Evolutionary conservation across 2,888 invertebrate genomes (phyloP), one percentile per base, ranked within the genome.

Genomic region (Sinohyriopsis cumingii): DNA sequence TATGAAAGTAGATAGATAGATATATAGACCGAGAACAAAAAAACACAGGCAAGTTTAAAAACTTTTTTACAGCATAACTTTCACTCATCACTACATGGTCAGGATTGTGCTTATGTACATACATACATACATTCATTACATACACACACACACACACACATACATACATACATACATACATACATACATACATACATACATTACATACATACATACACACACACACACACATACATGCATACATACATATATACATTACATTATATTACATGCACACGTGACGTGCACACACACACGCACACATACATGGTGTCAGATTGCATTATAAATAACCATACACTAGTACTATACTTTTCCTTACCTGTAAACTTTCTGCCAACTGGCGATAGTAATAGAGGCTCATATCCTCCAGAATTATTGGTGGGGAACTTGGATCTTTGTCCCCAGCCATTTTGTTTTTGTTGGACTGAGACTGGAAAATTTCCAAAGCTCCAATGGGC

Each of bases 381-480:
- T 87, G 87, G 55, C 83, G 71, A 69, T 84, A 84, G 72, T 87
- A 87, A 65, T 82, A 85, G 73, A 87, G 69, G 67, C 84, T 84
- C 84, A 87, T 84, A 64, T 87, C 87, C 81, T 85, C 85, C 63
- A 85, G 75, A 28, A 86, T 86, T 56, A 85, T 80, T 22, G 83
- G 82, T 18, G 81, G 76, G 55, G 81, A 77, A 56, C 67, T 75
- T 5, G 71, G 65, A 33, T 73, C 80, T 55, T 61, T 69, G 59
- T 71, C 75, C 63, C 69, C 72, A n/a, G 67, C 70, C 71, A 71
- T 75, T 63, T 75, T 75, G 60, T 70, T 67, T 33, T 62, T 63
- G 59, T 71, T 66, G 28, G 71, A 69, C 3, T 73, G 75, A 67
- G 72, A 75, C 66, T 75, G 74, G 69, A 77, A 77, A 59, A 81